phyloP scores from a whole-genome alignment of 2,797 vertebrate species.

The Anguilla anguilla region DNA sequence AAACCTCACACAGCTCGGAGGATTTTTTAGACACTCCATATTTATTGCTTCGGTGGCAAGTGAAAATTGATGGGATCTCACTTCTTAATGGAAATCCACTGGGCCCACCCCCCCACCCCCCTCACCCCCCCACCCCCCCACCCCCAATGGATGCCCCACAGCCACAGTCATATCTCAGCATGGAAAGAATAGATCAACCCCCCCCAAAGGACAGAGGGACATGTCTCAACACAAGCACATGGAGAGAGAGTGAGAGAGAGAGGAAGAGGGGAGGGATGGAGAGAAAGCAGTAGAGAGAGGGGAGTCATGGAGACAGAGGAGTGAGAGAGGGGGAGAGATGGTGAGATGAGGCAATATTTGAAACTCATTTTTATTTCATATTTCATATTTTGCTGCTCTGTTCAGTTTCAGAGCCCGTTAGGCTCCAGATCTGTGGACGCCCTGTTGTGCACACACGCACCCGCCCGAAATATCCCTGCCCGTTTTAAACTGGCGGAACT shows the following conservation, averaged over 20 bases:
- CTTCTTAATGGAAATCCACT: slow-evolving; percentile 54
- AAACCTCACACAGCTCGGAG: slow-evolving; percentile 2
- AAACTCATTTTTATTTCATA: neutral
- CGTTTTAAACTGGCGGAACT: neutral
- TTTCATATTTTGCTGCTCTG: neutral
- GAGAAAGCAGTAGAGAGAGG: neutral
- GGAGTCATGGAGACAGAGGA: neutral
- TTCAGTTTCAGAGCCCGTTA: neutral
- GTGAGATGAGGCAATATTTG: neutral
- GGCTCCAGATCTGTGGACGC: neutral
- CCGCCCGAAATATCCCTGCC: neutral
- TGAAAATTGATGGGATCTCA: slow-evolving; percentile 67
- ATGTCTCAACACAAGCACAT: neutral
- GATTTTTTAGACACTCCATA: slow-evolving; percentile 43
- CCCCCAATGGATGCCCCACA: slow-evolving; percentile 42
- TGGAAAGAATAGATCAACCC: slow-evolving; percentile 30
- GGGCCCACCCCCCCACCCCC: slow-evolving; percentile 39
- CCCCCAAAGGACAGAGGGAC: neutral
- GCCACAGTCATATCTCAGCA: slow-evolving; percentile 51
- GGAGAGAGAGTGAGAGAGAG: neutral
- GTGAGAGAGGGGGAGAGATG: neutral
- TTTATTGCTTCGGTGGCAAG: slow-evolving; percentile 33
- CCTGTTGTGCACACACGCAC: neutral
- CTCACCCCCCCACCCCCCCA: too few species aligned
- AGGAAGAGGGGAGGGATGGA: neutral